Evolutionary conservation across 1,140 invertebrate species (phyloP), one percentile per base, ranked within the genome.

Genomic region (Druon quercuslanigerum): DNA sequence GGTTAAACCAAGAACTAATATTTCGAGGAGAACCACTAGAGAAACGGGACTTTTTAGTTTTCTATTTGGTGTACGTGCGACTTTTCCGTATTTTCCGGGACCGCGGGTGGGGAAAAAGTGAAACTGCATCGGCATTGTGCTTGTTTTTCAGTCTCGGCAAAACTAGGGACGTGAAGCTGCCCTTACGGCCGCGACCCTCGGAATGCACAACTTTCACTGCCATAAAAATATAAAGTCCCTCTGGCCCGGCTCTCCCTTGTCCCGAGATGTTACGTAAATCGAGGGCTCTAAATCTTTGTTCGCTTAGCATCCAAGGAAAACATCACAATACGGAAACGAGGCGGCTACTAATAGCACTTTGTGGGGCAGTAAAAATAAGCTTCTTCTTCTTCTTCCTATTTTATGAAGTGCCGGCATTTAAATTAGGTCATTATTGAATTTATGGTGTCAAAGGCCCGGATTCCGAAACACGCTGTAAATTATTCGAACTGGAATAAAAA

Each of bases 181-280:
- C 86, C 86, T 87, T 84, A 66, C 78, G 81, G 79, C 66, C 79
- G 84, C 84, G 88, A 86, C 86, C 86, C 86, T 87, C 84, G 77
- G 80, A 78, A 81, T 77, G 78, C 75, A 77, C 76, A 85, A 91
- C 90, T 91, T 91, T 91, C 88, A 87, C 89, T 86, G 70, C 87
- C 87, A 88, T 90, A 90, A 90, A 91, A 90, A 91, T 88, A 86
- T 88, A 89, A 90, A 90, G 85, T 79, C 76, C 66, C 72, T 79
- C 78, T 81, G 57, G 57, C 74, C 80, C 73, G 78, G 73, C 60
- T 75, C 73, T 79, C 70, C 71, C 78, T 80, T 82, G 82, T 83
- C 82, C 74, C 72, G 73, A 76, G 56, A 79, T 79, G 82, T 91
- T 90, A 87, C 88, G 88, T 88, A 87, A 89, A 90, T 90, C 86